Evolutionary conservation across 2,797 vertebrate genomes (phyloP).

Genomic region (Lacerta viridis): DNA sequence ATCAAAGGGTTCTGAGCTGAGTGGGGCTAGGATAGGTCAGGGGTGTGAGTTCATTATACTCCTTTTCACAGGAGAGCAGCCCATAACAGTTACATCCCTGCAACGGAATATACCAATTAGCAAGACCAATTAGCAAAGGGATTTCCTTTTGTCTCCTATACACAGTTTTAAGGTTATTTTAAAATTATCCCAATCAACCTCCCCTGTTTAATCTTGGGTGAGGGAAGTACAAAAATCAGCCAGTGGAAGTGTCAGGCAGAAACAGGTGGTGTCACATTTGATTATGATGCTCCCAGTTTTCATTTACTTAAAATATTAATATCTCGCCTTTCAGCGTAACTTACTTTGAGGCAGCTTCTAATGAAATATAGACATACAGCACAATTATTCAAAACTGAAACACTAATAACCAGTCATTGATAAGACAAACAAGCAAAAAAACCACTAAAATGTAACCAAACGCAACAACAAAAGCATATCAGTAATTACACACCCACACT

Average conservation of each 20-base stretch:
- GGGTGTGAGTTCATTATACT: slow-evolving; percentile 68
- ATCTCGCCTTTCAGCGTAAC: no score
- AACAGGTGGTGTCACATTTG: neutral
- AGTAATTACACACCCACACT: no score
- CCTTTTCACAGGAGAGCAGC: slow-evolving; percentile 68
- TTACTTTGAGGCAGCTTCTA: no score
- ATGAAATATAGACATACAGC: no score
- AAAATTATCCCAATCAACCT: slow-evolving; percentile 54
- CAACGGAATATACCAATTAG: slow-evolving; percentile 68
- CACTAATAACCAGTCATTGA: no score
- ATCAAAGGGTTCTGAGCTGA: slow-evolving; percentile 73
- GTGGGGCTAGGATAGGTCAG: slow-evolving; percentile 61
- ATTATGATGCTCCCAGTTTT: neutral
- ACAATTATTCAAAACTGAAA: no score
- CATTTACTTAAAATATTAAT: no score
- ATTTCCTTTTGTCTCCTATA: slow-evolving; percentile 44
- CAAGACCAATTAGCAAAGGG: slow-evolving; percentile 65
- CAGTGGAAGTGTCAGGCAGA: slow-evolving; percentile 19
- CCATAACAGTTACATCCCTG: slow-evolving; percentile 70
- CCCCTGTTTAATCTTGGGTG: slow-evolving; percentile 56
- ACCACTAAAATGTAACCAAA: no score
- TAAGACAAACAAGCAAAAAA: no score
- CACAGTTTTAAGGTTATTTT: slow-evolving; percentile 48
- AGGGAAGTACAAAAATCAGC: slow-evolving; percentile 37
- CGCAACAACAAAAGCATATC: no score